These are phyloP conservation scores for Sialis lutaria DNA, from an alignment of 2,888 invertebrate species.

Conservation along the genomic window DNA sequence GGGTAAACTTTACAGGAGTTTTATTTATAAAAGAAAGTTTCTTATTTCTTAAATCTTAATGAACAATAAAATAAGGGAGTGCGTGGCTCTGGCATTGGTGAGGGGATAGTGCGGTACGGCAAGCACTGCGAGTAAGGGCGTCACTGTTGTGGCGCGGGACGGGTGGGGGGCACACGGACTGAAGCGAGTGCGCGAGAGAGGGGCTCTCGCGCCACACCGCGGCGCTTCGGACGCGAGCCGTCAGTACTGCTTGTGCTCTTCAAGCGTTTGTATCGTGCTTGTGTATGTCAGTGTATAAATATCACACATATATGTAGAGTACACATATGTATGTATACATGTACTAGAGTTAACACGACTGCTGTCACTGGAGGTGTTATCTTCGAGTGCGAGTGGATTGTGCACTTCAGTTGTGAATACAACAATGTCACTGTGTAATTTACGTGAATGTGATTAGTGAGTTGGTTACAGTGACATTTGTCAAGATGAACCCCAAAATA, in stretches of 20 bases:
- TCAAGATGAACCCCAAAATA: constrained; percentile 5
- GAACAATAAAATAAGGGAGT: constrained; percentile 2
- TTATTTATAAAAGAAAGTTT: neutral
- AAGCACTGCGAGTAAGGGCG: neutral
- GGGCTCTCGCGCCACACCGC: constrained; percentile 27
- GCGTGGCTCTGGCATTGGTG: neutral
- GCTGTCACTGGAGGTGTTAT: no score
- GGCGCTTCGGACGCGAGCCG: constrained; percentile 7
- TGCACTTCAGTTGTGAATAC: no score
- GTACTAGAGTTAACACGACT: no score
- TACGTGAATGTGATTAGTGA: no score
- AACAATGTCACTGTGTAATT: no score
- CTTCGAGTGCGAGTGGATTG: no score
- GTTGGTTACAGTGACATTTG: neutral
- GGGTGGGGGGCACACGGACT: neutral
- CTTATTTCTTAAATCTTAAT: neutral
- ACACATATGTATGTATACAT: no score
- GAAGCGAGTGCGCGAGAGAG: constrained; percentile 22
- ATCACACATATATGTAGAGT: no score
- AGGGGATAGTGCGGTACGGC: neutral
- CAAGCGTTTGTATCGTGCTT: no score
- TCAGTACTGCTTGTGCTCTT: neutral
- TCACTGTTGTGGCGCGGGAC: neutral
- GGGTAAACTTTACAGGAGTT: neutral
- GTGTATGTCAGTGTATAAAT: no score